Evolutionary conservation across 2,113 vertebrate species (phyloP).

Genomic region (Oryzias celebensis): DNA sequence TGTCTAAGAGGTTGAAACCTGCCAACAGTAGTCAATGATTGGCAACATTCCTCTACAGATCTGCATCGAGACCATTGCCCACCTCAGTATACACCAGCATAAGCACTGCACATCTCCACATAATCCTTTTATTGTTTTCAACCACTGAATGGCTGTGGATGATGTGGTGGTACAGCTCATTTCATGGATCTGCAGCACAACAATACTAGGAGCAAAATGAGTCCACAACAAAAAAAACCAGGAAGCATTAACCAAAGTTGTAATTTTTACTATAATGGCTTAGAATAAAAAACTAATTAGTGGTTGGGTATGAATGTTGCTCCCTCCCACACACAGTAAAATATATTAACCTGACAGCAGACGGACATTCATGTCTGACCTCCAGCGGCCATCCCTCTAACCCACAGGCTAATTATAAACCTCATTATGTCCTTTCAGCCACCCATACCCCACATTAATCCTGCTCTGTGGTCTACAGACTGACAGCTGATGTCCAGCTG

Average conservation of each 20-base stretch:
- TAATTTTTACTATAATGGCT: not conserved
- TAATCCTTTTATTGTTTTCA: not conserved
- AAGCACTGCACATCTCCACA: not conserved
- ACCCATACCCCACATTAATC: conserved; percentile 55
- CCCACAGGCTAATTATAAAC: conserved; percentile 68
- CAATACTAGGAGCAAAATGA: too few relatives aligned
- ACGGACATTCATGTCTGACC: conserved; percentile 51
- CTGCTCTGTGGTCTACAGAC: conserved; percentile 38
- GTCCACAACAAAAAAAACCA: too few relatives aligned
- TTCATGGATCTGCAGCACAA: not conserved
- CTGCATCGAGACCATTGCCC: conserved; percentile 2
- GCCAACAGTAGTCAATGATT: conserved; percentile 25
- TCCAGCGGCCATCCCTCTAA: conserved; percentile 50
- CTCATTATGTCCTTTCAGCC: conserved; percentile 60
- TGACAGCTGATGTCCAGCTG: conserved; percentile 14
- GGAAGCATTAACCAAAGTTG: too few relatives aligned
- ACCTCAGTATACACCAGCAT: not conserved
- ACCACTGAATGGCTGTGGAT: not conserved
- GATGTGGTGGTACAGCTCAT: not conserved
- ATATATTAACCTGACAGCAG: conserved; percentile 53
- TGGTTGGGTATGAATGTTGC: conserved; percentile 26
- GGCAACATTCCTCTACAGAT: conserved; percentile 25
- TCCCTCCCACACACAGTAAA: not conserved
- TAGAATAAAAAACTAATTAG: conserved; percentile 28
- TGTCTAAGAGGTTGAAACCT: conserved; percentile 9